Evolutionary conservation across 2,113 vertebrate species (phyloP), one percentile per base, ranked within the genome.

Genomic region (Notothenia coriiceps): DNA sequence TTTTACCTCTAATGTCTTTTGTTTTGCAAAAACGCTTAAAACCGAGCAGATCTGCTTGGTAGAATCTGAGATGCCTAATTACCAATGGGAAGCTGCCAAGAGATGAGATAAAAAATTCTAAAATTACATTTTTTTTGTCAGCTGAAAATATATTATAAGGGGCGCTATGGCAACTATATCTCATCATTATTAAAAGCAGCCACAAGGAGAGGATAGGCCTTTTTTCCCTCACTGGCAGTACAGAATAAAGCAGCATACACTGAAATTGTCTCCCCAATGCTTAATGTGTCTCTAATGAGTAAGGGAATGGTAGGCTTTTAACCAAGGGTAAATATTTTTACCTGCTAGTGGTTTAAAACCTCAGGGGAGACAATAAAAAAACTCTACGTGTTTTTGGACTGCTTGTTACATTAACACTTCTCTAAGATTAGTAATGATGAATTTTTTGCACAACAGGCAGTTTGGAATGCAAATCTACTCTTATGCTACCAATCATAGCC

Each of bases 381-480:
- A 62, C 70, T 68, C 52, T 61, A 57, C 61, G 51, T 72, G 59
- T 68, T 81, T 90, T 82, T 59, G 18, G 67, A 69, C 71, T 49
- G 29, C 40, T 69, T 55, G 57, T 17, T 85, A 64, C 57, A 77
- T 84, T 84, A 75, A 44, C 44, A 85, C 57, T 73, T 83, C 78
- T 82, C 77, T 76, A 62, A 72, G 62, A 70, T 85, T 67, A 74
- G 80, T 68, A 81, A 86, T 65, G 81, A 86, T 82, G 25, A 66
- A 85, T 86, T 77, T 92, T 92, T 87, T 93, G 93, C 91, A 92
- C 84, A 88, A 82, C 61, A 78, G 70, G 89, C 92, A 93, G 88
- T 92, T 93, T 89, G 77, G 77, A 92, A 94, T 93, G 92, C 93
- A 91, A 92, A 94, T 93, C 79, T 71, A 61, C 84, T 89, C 76